Conservation (phyloP, 2,888 invertebrate species). For the Quadroppia sp. region DNA sequence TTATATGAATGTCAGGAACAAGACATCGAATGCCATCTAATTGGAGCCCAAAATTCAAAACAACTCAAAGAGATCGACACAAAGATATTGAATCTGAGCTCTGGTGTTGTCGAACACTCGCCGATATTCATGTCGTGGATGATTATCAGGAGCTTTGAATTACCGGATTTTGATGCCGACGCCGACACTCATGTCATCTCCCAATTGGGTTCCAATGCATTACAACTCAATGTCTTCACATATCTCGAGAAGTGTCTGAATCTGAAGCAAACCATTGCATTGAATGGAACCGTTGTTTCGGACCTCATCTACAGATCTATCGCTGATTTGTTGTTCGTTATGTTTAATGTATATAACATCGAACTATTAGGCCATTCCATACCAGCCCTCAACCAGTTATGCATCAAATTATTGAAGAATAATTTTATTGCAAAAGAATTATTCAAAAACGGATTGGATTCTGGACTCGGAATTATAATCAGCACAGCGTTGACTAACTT, state of each 20-base stretch:
- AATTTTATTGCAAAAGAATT: conserved; percentile 34
- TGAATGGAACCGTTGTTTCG: conserved; percentile 26
- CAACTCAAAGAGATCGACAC: conserved; percentile 47
- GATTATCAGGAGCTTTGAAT: conserved; percentile 49
- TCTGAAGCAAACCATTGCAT: conserved; percentile 29
- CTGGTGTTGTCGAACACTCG: conserved; percentile 50
- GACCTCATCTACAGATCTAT: conserved; percentile 31
- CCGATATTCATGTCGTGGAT: conserved; percentile 53
- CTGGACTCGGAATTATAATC: conserved; percentile 35
- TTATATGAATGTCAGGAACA: conserved; percentile 48
- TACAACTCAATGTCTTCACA: conserved; percentile 51
- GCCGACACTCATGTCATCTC: conserved; percentile 46
- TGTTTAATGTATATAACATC: conserved; percentile 31
- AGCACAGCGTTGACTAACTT: conserved; percentile 33
- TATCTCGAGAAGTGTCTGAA: conserved; percentile 50
- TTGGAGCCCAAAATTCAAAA: conserved; percentile 18
- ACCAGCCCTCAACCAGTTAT: conserved; percentile 22
- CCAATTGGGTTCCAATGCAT: conserved; percentile 51
- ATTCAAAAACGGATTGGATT: conserved; percentile 28
- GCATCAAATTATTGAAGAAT: conserved; percentile 29
- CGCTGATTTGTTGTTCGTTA: conserved; percentile 31
- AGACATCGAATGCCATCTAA: conserved; percentile 40
- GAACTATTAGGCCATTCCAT: conserved; percentile 36
- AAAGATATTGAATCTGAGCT: conserved; percentile 48
- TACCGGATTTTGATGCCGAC: conserved; percentile 47